Evolutionary conservation across 2,113 vertebrate species (phyloP).

Genomic region (Glareola pratincola): DNA sequence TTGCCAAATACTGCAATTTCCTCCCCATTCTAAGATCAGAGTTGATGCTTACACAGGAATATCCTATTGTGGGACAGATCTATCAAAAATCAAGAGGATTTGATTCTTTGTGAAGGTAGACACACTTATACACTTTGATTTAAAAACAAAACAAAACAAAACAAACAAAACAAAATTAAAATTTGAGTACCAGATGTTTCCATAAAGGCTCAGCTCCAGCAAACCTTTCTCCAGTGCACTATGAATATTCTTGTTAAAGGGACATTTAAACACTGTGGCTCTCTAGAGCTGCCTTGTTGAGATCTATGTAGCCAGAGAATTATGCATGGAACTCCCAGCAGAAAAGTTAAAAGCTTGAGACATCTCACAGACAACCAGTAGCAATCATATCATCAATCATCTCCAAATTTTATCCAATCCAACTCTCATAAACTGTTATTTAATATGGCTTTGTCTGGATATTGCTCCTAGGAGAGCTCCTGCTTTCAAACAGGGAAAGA

Average conservation of each 20-base stretch:
- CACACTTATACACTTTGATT: neutral
- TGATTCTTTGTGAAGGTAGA: neutral
- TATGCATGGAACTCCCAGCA: conserved; percentile 16
- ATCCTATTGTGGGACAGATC: neutral
- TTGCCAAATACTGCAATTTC: neutral
- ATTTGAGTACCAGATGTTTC: neutral
- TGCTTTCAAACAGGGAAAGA: conserved; percentile 18
- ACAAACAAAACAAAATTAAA: neutral
- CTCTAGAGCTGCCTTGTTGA: neutral
- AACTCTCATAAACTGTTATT: conserved; percentile 46
- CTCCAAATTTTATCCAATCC: conserved; percentile 58
- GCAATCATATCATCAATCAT: conserved; percentile 60
- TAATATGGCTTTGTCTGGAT: conserved; percentile 59
- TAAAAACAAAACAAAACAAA: neutral
- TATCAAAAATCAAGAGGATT: neutral
- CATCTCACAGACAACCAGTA: conserved; percentile 45
- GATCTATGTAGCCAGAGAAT: neutral
- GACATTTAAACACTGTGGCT: neutral
- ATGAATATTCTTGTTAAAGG: neutral
- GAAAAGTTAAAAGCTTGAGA: conserved; percentile 53
- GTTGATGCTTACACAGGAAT: neutral
- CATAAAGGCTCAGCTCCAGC: neutral
- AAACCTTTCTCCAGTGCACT: neutral
- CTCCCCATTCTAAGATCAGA: neutral
- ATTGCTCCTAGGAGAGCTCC: conserved; percentile 39